Evolutionary conservation across 2,113 vertebrate genomes (phyloP).

Genomic region (Aplodontia rufa): DNA sequence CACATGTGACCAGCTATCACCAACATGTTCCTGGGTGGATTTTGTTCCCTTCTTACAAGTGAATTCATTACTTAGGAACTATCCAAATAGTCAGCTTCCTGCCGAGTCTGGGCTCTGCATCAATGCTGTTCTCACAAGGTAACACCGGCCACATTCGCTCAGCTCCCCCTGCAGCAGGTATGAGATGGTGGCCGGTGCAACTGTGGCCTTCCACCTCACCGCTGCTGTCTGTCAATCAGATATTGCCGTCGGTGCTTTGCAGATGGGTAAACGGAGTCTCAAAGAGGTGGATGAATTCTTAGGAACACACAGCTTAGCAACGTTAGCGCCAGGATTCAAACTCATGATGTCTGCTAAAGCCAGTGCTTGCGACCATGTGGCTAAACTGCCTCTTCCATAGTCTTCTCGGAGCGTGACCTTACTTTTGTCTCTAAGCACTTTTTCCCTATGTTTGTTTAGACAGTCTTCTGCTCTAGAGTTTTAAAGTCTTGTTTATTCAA

Average conservation of each 20-base stretch:
- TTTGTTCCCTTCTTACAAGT: background rate
- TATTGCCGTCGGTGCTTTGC: background rate
- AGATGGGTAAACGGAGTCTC: background rate
- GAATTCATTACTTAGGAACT: background rate
- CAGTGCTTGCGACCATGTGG: accelerated
- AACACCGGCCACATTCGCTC: accelerated
- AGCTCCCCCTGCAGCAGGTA: accelerated
- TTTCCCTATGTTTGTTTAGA: background rate
- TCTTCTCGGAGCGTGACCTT: background rate
- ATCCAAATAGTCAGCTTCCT: too few species aligned
- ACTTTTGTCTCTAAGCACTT: background rate
- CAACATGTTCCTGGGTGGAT: accelerated
- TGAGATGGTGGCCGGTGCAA: accelerated
- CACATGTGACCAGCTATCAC: too few species aligned
- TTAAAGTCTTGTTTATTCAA: background rate
- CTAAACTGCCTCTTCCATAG: background rate
- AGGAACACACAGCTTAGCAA: background rate
- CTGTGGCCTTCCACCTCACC: accelerated
- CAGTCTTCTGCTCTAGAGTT: background rate
- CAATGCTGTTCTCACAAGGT: accelerated
- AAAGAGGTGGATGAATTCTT: too few species aligned
- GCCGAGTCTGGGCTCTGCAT: too few species aligned
- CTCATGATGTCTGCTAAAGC: accelerated
- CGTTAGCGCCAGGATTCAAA: accelerated
- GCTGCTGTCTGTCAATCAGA: accelerated